Conservation (phyloP, 2,888 invertebrate species). For the Dorcus hopei region DNA sequence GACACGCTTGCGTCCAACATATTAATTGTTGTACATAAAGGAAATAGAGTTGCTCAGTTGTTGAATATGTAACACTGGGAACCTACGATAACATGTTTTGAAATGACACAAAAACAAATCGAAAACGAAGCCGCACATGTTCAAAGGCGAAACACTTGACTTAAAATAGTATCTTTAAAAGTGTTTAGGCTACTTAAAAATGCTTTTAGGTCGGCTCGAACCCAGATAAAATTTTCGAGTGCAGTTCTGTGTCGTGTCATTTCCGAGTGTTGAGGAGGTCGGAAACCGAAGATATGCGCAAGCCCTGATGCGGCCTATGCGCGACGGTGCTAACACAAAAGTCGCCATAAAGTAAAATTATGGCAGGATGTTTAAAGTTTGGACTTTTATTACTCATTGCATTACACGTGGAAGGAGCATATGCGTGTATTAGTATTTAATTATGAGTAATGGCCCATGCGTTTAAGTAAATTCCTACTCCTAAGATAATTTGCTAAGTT, state of each 20-base stretch:
- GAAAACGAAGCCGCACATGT: slow-evolving; percentile 15
- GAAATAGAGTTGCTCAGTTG: background rate
- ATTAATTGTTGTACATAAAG: background rate
- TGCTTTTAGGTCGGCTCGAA: slow-evolving; percentile 40
- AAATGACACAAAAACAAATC: slow-evolving; percentile 4
- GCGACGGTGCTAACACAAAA: slow-evolving; percentile 14
- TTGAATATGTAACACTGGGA: slow-evolving; percentile 1
- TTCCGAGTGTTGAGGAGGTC: slow-evolving; percentile 3
- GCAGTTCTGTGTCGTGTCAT: slow-evolving; percentile 41
- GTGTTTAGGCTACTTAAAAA: slow-evolving; percentile 47
- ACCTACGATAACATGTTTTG: slow-evolving; percentile 8
- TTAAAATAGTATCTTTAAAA: slow-evolving; percentile 45
- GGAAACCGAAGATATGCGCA: slow-evolving; percentile 4
- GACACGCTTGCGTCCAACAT: no score
- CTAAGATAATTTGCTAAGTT: no score
- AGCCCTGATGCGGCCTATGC: slow-evolving; percentile 8
- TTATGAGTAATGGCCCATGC: background rate
- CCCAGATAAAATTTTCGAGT: slow-evolving; percentile 35
- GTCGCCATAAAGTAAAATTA: slow-evolving; percentile 20
- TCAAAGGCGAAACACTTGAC: slow-evolving; percentile 24
- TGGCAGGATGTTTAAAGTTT: slow-evolving; percentile 21
- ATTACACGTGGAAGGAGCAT: background rate
- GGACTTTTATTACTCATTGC: background rate
- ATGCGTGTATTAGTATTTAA: background rate
- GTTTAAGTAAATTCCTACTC: no score